These are phyloP conservation scores for Catostomus latipinnis DNA, from an alignment of 2,797 vertebrate genomes.

Conservation along the genomic window DNA sequence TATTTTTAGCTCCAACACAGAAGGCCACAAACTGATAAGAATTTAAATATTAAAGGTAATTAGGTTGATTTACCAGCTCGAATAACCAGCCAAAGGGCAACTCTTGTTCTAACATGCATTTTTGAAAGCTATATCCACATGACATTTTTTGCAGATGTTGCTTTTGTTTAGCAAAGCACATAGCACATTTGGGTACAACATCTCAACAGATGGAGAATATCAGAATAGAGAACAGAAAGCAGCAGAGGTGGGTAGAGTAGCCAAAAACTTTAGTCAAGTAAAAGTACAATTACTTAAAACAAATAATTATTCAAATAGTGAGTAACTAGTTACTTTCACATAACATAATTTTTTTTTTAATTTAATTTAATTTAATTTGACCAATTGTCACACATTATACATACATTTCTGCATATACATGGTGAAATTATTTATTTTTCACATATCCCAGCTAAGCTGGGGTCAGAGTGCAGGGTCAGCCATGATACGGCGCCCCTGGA, in stretches of 20 bases:
- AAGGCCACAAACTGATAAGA: not conserved
- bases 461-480: too few species aligned
- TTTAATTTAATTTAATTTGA: too few species aligned
- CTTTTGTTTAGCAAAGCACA: not conserved
- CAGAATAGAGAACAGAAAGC: not conserved
- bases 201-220: constrained; percentile 31
- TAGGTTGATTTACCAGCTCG: constrained; percentile 3
- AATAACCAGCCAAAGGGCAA: not conserved
- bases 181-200: constrained; percentile 1
- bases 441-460: too few species aligned
- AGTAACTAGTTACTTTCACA: too few species aligned
- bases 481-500: too few species aligned
- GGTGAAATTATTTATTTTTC: too few species aligned
- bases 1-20: not conserved
- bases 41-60: constrained; percentile 22
- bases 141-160: constrained; percentile 21
- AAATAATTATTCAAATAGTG: too few species aligned
- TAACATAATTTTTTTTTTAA: too few species aligned
- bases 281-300: too few species aligned
- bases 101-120: not conserved
- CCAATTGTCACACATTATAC: too few species aligned
- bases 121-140: not conserved
- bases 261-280: not conserved
- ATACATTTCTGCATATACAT: too few species aligned
- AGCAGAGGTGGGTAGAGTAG: too few species aligned